Base-by-base conservation (phyloP, 2,113 vertebrate species). In the Ovis canadensis region DNA sequence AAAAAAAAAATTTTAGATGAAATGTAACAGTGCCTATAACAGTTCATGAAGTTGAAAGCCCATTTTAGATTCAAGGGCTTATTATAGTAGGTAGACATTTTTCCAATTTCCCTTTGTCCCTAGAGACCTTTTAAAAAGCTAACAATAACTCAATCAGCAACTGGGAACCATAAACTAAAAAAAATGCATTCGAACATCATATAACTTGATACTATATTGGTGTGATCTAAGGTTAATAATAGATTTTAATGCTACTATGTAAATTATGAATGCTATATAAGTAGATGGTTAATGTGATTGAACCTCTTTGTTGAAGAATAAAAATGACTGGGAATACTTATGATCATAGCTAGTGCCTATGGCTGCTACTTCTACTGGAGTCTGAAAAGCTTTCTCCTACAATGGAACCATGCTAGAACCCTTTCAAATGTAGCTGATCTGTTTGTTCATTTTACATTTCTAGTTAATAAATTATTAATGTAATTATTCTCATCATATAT, bases 111-210 rank as follows among this genome's bases (percentile, higher is more conserved):
- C 71, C 29, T 95, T 89, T 52, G 67, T 88, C 85, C 64, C 67
- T 8, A n/a, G 64, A 94, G 36, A 96, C 23, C 50, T 95, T 92
- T 74, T 60, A 33, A 94, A 89, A 95, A 67, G 81, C 90, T 90
- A 87, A 71, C 50, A 55, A 40, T 91, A 96, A 92, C 13, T 95
- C 78, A 96, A 4, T 45, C n/a, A 67, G 74, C 86, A 88, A 88
- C n/a, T 55, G 67, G 52, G 83, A 94, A 78, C 59, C 12, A 81
- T 62, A 81, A 92, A 87, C 54, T 92, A 90, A 81, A 89, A 91
- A 93, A 83, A 50, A 40, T 25, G 16, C 12, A 48, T 80, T 87
- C 10, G 0, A 17, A 17, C 13, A 78, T 78, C 48, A n/a, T 25
- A 23, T 59, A 91, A 91, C 5, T 43, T 87, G 31, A 74, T 33